Evolutionary conservation across 2,888 invertebrate species (phyloP), one percentile per base, ranked within the genome.

Genomic region (Pristionchus fissidentatus): DNA sequence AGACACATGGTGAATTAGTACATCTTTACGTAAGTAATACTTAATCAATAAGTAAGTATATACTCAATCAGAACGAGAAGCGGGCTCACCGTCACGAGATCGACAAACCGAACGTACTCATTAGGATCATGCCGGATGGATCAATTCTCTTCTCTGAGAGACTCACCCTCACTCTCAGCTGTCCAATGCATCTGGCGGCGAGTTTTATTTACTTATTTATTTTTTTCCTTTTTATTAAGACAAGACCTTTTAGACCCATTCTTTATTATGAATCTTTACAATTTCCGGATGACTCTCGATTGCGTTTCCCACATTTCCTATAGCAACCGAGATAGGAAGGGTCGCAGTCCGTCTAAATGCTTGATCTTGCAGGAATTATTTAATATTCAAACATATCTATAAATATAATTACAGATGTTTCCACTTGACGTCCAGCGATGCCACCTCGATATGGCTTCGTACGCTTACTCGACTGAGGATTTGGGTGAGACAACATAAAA

Each of bases 11-110:
- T 3, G 15, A 5, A 8, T 5, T 52, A 13, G 15, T 52, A 4
- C 3, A 22, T 52, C 52, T 22, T 52, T 10, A 3, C 3, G 52
- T 4, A 8, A 3, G 52, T 52, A n/a, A 52, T 22, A 19, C 52
- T 8, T n/a, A 66, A 70, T 52, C 52, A 52, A 22, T 10, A 3
- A 3, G 52, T 4, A 8, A 3, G 52, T 52, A n/a, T 22, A 52
- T 4, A 15, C 3, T n/a, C 22, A 70, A 97, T 94, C 96, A 97
- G 75, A 97, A 97, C 93, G 97, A 97, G 94, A 97, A 97, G 93
- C 96, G 96, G 92, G 97, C 97, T 83, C 97, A 97, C 93, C 92
- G 93, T 52, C 92, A 92, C 86, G 88, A 91, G 19, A 90, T 92
- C 70, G 84, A 84, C 73, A 90, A 89, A 86, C 90, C 92, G 26